Evolutionary conservation across 1,140 invertebrate genomes (phyloP).

Genomic region (Euwallacea fornicatus): DNA sequence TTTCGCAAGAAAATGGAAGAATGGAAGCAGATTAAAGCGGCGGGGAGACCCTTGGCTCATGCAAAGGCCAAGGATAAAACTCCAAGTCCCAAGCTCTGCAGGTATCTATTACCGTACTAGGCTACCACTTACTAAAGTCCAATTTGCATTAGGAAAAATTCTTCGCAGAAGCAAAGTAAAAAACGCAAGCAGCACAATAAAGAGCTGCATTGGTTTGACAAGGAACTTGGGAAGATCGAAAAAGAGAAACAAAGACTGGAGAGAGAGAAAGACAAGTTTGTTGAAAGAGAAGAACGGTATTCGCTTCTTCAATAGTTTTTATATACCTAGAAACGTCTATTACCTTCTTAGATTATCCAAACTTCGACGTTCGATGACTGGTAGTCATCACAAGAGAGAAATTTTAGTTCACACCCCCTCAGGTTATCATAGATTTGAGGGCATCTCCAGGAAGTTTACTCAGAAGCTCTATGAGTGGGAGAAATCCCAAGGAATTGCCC

Average conservation of each 20-base stretch:
- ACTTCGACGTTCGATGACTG: conserved; percentile 61
- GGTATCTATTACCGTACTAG: conserved; percentile 36
- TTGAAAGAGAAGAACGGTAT: conserved; percentile 62
- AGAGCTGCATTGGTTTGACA: conserved; percentile 62
- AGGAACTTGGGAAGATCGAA: conserved; percentile 65
- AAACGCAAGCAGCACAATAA: conserved; percentile 46
- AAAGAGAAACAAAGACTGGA: conserved; percentile 64
- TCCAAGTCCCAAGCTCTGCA: conserved; percentile 51
- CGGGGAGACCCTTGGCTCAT: conserved; percentile 55
- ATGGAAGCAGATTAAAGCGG: conserved; percentile 67
- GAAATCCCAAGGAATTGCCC: conserved; percentile 76
- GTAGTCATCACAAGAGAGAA: conserved; percentile 62
- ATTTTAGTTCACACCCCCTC: conserved; percentile 78
- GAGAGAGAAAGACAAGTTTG: conserved; percentile 62
- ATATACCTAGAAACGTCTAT: not conserved
- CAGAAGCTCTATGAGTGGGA: conserved; percentile 91
- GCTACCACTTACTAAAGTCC: not conserved
- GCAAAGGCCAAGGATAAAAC: conserved; percentile 48
- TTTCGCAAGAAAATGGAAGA: conserved; percentile 69
- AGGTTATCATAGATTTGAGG: conserved; percentile 80
- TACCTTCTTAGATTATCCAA: conserved; percentile 60
- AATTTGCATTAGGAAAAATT: conserved; percentile 15
- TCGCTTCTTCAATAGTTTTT: not conserved
- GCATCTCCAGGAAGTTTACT: conserved; percentile 84
- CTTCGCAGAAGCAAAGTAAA: conserved; percentile 41